Conservation (phyloP, 1,140 invertebrate species). For the Chlorops oryzae region DNA sequence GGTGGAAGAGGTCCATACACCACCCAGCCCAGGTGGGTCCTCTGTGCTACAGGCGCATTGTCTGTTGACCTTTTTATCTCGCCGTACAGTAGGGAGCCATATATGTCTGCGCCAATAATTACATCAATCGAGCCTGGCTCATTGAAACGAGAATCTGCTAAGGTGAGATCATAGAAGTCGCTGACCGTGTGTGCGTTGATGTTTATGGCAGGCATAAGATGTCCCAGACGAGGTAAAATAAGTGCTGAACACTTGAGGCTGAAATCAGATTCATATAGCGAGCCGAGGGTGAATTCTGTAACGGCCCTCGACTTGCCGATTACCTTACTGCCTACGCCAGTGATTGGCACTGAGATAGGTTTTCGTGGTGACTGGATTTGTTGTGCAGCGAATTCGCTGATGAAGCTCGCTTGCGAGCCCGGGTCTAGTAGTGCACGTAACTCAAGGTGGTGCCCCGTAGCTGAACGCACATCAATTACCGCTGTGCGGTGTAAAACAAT, state of each 20-base stretch:
- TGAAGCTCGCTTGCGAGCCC: slow-evolving; percentile 4
- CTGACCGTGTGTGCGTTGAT: not conserved
- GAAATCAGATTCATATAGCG: not conserved
- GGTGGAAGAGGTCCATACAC: not conserved
- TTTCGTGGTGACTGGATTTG: slow-evolving; percentile 1
- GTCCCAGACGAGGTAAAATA: not conserved
- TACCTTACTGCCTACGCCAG: not conserved
- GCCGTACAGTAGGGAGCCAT: not conserved
- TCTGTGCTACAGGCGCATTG: not conserved
- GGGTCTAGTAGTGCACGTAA: slow-evolving; percentile 2
- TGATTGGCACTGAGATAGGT: slow-evolving; percentile 2
- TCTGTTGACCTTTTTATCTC: not conserved
- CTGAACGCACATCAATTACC: too few relatives aligned
- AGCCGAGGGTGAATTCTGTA: not conserved
- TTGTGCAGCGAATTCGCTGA: slow-evolving; percentile 7
- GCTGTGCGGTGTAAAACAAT: too few relatives aligned
- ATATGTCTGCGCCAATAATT: slow-evolving; percentile 2
- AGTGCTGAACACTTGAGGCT: not conserved
- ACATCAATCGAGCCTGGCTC: slow-evolving; percentile 8
- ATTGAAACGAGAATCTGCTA: not conserved
- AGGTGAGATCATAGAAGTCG: not conserved
- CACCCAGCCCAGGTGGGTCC: not conserved
- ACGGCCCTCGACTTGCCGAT: not conserved
- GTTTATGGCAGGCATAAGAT: not conserved
- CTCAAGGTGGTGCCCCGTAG: too few relatives aligned